Conservation (phyloP, 2,797 vertebrate genomes). For the Moxostoma hubbsi region DNA sequence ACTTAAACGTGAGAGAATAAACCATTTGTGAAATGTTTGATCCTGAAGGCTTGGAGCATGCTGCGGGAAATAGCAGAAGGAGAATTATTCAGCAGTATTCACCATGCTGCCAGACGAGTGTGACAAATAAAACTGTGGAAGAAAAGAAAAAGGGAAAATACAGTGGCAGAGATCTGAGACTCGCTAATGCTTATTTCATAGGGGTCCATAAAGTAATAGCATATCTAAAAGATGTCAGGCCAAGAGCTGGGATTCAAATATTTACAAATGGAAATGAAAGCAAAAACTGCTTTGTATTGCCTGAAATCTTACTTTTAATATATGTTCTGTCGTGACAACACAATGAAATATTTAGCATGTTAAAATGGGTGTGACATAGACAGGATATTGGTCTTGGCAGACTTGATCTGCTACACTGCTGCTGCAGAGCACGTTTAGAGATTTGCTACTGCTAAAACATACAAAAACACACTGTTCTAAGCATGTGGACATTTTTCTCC, state of each 20-base stretch:
- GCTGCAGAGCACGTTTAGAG: too few species aligned
- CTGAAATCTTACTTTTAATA: constrained; percentile 11
- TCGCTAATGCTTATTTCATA: constrained; percentile 46
- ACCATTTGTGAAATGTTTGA: constrained; percentile 32
- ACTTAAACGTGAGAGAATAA: constrained; percentile 29
- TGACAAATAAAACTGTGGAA: constrained; percentile 20
- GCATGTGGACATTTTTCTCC: too few species aligned
- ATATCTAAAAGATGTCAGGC: constrained; percentile 19
- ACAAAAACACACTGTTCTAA: too few species aligned
- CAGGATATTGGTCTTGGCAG: too few species aligned
- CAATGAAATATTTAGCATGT: background rate
- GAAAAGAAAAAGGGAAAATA: constrained; percentile 22
- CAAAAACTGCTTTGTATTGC: background rate
- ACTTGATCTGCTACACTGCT: too few species aligned
- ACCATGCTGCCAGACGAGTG: constrained; percentile 22
- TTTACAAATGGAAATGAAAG: constrained; percentile 27
- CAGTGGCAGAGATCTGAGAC: constrained; percentile 27
- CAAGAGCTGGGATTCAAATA: constrained; percentile 20
- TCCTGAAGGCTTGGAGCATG: constrained; percentile 35
- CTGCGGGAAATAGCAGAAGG: constrained; percentile 40
- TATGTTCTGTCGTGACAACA: background rate
- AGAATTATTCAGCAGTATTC: constrained; percentile 52
- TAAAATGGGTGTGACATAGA: too few species aligned
- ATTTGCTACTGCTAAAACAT: too few species aligned
- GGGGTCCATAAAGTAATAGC: constrained; percentile 38